Percentiles rank a stretch among this genome's conserved stretches.
Evolutionary conservation across 2,888 invertebrate genomes (phyloP).

Genomic region (Sepioteuthis lessoniana): DNA sequence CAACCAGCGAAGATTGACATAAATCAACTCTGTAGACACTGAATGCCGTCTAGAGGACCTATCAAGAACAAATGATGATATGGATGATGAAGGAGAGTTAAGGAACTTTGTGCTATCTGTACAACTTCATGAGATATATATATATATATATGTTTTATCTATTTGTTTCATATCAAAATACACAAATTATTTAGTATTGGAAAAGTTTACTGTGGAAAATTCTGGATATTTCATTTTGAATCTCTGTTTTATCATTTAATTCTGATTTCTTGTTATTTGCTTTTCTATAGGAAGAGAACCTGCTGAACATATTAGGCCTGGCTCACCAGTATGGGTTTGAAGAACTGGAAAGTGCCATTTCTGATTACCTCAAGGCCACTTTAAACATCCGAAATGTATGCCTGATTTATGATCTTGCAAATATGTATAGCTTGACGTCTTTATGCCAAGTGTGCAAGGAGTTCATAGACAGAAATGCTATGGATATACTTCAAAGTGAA

Average conservation of each 20-base stretch:
- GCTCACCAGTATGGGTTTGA: conserved; percentile 97
- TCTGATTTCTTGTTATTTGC: neutral
- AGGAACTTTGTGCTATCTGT: too few species aligned
- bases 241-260: neutral
- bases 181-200: too few species aligned
- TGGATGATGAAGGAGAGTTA: too few species aligned
- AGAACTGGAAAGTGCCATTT: conserved; percentile 91
- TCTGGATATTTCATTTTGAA: neutral
- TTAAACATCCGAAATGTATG: conserved; percentile 92
- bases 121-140: too few species aligned
- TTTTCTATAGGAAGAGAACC: conserved; percentile 70
- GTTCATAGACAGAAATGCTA: conserved; percentile 92
- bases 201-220: too few species aligned
- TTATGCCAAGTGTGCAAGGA: conserved; percentile 86
- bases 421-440: conserved; percentile 80
- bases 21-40: too few species aligned
- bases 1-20: too few species aligned
- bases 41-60: too few species aligned
- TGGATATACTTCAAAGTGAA: conserved; percentile 87
- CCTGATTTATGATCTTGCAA: conserved; percentile 93
- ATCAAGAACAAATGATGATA: too few species aligned
- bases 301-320: conserved; percentile 84
- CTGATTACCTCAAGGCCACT: conserved; percentile 91
- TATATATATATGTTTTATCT: too few species aligned
- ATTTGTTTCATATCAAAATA: too few species aligned